Conservation (phyloP, 1,140 invertebrate genomes). For the Eumaeus atala region DNA sequence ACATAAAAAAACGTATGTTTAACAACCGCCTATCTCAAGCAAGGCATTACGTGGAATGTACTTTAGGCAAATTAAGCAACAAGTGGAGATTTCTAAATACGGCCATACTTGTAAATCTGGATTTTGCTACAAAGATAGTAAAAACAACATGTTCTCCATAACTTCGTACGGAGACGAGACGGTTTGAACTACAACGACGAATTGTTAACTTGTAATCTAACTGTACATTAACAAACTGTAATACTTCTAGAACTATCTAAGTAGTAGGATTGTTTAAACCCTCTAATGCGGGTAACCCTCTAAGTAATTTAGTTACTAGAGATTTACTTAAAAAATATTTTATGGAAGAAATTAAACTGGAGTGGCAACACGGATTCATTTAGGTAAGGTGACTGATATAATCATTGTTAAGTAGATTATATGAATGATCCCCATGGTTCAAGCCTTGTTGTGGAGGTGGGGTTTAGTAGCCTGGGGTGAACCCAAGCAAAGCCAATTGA, state of each 20-base stretch:
- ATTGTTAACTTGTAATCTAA: conserved; percentile 1
- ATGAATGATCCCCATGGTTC: no score
- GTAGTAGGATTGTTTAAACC: no score
- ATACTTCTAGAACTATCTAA: no score
- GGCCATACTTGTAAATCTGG: conserved; percentile 11
- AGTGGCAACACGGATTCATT: conserved; percentile 9
- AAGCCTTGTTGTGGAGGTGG: no score
- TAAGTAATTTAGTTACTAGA: no score
- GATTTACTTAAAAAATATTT: background rate
- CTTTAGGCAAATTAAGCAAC: conserved; percentile 55
- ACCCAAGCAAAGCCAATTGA: no score
- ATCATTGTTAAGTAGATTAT: conserved; percentile 12
- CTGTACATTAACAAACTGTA: no score
- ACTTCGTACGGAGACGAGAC: conserved; percentile 6
- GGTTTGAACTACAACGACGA: conserved; percentile 6
- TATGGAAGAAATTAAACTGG: background rate
- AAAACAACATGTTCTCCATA: conserved; percentile 10
- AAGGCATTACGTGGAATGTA: conserved; percentile 51
- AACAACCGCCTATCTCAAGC: conserved; percentile 57
- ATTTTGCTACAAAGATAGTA: conserved; percentile 13
- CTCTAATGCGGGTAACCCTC: no score
- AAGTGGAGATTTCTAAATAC: conserved; percentile 45
- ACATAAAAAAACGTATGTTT: conserved; percentile 38
- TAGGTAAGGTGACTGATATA: conserved; percentile 3
- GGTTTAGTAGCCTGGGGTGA: no score